Base-by-base conservation (phyloP, 37 sponge, comb jelly and placozoan genomes). In the Axinella damicornis region DNA sequence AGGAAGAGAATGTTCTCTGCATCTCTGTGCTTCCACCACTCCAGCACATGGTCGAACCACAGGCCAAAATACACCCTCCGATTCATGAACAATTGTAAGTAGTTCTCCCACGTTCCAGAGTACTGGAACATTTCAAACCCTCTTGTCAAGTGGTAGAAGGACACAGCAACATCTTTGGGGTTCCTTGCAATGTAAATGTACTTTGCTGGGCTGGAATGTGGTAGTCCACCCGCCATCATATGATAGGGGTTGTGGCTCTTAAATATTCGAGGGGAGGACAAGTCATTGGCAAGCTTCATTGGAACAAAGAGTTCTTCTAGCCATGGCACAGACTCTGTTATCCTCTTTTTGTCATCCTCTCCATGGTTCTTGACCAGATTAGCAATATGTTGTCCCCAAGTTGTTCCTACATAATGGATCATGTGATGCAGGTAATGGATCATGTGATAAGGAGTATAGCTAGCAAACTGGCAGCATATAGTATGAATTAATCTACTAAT, bases 81-180 rank as follows among this genome's bases (percentile, higher is more conserved):
- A 34, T 13, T 31, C 5, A 56, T 75, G 76, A 56, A 75, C 33
- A 21, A 20, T 2, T 27, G 53, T 4, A 40, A 72, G 24, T 40
- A 72, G 1, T 46, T 5, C 4, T 72, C 73, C 73, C 73, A 72
- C 5, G 69, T 32, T n/a, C 64, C 65, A 19, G 53, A 34, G 30
- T 46, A 37, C 12, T 76, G 56, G 22, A 52, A 73, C 11, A n/a
- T 21, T 4, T 40, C 40, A 41, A 40, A 73, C 39, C 25, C 53
- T 0, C 74, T 20, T 38, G 79, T 63, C 64, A 84, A 85, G 59
- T 81, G 57, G 67, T 73, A 84, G 36, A 71, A 72, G 52, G 91
- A 91, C 27, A 91, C 91, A 20, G 71, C 53, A 19, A 78, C 86
- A 52, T 91, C 91, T 46, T 85, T 85, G 9, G 91, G 91, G 73